Evolutionary conservation across 1,140 invertebrate genomes (phyloP).

Genomic region (Physella acuta): DNA sequence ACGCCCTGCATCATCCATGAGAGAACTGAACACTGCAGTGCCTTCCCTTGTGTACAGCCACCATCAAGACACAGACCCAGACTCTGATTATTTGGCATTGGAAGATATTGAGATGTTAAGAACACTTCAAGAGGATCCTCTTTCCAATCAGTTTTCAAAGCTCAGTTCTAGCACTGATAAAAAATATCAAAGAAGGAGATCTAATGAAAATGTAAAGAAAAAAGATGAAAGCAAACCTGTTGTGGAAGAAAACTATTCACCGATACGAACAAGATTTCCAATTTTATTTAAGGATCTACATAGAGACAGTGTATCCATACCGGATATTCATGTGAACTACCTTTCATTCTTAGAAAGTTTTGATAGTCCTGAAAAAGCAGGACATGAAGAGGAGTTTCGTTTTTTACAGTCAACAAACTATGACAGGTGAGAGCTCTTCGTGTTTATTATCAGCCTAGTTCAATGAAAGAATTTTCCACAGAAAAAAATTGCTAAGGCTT

Average conservation of each 20-base stretch:
- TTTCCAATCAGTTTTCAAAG: conserved; percentile 9
- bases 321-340: background rate
- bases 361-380: background rate
- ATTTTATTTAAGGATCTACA: no score
- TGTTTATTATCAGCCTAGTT: no score
- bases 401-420: no score
- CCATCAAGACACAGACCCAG: background rate
- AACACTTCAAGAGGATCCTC: background rate
- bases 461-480: no score
- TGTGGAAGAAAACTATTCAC: no score
- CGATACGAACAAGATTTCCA: no score
- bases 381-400: background rate
- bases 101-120: conserved; percentile 18
- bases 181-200: background rate
- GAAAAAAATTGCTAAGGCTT: no score
- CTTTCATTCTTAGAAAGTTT: background rate
- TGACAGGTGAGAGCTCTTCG: no score
- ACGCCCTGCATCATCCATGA: conserved; percentile 18
- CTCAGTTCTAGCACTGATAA: background rate
- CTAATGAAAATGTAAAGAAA: background rate
- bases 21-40: background rate
- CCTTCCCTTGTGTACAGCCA: background rate
- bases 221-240: no score
- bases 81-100: conserved; percentile 10
- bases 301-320: background rate